Percentiles rank a stretch among this genome's conserved stretches.
phyloP scores from a whole-genome alignment of 2,113 vertebrate species.

The Proteles cristata region DNA sequence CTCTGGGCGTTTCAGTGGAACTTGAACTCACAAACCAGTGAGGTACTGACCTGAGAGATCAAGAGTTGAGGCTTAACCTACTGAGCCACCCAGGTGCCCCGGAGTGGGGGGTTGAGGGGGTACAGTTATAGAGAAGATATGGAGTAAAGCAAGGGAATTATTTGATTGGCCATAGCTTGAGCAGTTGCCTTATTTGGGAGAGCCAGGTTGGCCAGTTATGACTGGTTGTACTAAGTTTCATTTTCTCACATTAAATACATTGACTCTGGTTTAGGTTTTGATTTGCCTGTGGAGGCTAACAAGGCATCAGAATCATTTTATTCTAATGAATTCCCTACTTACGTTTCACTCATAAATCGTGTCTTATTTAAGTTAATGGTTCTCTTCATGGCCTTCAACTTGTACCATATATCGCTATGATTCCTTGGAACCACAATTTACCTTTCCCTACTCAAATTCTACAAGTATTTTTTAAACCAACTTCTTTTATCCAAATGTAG shows the following conservation, averaged over 20 bases:
- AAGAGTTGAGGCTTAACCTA: too few species aligned
- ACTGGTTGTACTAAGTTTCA: neutral
- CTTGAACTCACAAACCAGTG: too few species aligned
- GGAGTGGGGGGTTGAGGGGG: neutral
- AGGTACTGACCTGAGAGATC: too few species aligned
- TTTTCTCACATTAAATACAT: neutral
- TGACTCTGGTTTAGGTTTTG: neutral
- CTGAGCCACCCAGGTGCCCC: too few species aligned
- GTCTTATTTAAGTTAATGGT: constrained; percentile 14
- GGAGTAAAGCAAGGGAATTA: neutral
- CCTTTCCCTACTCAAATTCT: neutral
- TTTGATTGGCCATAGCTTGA: neutral
- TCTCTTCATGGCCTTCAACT: neutral
- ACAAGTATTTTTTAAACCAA: neutral
- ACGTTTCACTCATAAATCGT: neutral
- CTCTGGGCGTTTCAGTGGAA: too few species aligned
- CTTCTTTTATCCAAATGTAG: constrained; percentile 15
- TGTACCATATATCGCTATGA: neutral
- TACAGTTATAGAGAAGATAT: neutral
- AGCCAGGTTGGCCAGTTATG: neutral
- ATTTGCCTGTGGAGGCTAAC: neutral
- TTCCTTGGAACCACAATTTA: neutral
- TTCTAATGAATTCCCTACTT: neutral
- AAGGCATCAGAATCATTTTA: neutral
- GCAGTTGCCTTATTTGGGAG: neutral